Base-by-base conservation (phyloP, 2,113 vertebrate genomes). In the Lates calcarifer region DNA sequence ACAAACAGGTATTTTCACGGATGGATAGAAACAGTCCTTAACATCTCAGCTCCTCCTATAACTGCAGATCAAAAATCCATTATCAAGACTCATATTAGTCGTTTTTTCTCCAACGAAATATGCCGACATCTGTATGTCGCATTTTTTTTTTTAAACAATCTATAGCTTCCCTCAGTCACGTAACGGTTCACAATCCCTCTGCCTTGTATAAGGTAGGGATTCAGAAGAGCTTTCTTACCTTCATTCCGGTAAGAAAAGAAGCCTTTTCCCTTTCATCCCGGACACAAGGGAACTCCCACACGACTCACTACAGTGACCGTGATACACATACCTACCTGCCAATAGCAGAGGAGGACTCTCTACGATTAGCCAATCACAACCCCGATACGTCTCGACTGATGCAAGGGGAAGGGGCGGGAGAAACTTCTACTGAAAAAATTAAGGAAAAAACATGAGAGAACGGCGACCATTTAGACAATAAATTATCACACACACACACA, bases 261-360 rank as follows among this genome's bases (percentile, higher is more conserved):
- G 45, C 45, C 45, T 47, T 76, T 83, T 83, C 39, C 11, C 39
- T 13, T 41, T 86, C 81, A 88, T 91, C 82, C 74, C 82, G 58
- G 84, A 75, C 81, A 87, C 88, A 45, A 8, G 76, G 79, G 64
- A 84, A 92, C 75, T 77, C 77, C 79, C 91, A 91, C 90, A 86
- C 75, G 80, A 88, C 82, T 90, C 89, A 90, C 72, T 22, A 17
- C 14, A 18, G 11, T 51, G 18, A 26, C 45, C 6, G 62, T 77
- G 84, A 89, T 6, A 35, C 89, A 90, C 60, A 13, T 29, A 20
- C 11, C 0, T 6, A 10, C 35, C 3, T 71, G 18, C 91, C 89
- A 94, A 93, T 93, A n/a, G 35, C 15, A 86, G 47, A 26, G 22
- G 51, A 43, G 81, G 58, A 78, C 74, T 85, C 39, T 57, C 81